Evolutionary conservation across 2,797 vertebrate genomes (phyloP).

Genomic region (Pithecia hirsuta): DNA sequence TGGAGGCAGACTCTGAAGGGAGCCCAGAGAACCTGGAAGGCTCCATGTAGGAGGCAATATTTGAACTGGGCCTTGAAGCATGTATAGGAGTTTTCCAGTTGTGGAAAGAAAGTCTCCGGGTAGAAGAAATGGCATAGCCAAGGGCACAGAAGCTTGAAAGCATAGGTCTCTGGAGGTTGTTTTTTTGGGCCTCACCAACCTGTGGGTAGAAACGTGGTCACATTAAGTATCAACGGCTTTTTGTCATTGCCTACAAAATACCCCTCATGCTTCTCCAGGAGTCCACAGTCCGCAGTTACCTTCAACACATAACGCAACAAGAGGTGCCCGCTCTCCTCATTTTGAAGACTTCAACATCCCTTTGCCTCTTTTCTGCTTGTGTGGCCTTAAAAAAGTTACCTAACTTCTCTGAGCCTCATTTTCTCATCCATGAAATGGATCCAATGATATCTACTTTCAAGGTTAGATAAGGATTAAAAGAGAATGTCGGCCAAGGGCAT

Average conservation of each 20-base stretch:
- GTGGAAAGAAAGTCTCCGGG: neutral
- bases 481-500: neutral
- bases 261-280: neutral
- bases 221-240: neutral
- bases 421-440: conserved; percentile 29
- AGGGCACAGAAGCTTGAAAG: neutral
- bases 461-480: neutral
- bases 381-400: neutral
- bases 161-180: neutral
- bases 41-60: neutral
- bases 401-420: neutral
- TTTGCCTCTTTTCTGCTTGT: neutral
- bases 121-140: neutral
- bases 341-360: neutral
- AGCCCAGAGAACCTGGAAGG: neutral
- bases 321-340: neutral
- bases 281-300: neutral
- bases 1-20: neutral
- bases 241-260: neutral
- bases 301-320: neutral
- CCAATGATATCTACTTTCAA: neutral
- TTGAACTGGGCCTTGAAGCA: neutral
- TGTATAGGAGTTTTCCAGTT: neutral
- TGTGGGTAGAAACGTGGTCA: neutral
- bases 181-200: neutral